phyloP scores from a whole-genome alignment of 2,888 invertebrate species.

The Melinopterus prodromus region DNA sequence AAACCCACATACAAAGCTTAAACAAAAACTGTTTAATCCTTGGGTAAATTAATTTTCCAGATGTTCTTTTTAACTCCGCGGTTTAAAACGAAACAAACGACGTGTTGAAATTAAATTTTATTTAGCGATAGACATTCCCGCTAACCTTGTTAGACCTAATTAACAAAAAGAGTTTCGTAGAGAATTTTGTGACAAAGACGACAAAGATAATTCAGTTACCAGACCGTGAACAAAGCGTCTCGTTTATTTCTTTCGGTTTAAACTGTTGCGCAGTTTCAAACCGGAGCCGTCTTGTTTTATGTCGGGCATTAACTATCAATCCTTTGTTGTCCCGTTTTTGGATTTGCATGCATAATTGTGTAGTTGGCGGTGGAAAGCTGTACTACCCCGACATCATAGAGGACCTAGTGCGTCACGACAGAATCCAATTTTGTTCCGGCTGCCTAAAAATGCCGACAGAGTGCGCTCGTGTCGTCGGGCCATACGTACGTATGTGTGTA shows the following conservation, averaged over 20 bases:
- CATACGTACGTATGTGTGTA: conserved; percentile 8
- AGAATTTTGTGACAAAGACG: not conserved
- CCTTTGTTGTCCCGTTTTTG: not conserved
- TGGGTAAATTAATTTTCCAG: too few relatives aligned
- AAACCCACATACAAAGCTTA: too few relatives aligned
- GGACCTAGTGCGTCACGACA: not conserved
- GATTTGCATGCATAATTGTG: not conserved
- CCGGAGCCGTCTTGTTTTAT: not conserved
- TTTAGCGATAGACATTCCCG: not conserved
- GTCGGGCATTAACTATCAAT: not conserved
- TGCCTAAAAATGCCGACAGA: not conserved
- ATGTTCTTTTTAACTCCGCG: too few relatives aligned
- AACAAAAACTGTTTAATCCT: too few relatives aligned
- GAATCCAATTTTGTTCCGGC: not conserved
- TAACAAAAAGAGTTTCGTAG: not conserved
- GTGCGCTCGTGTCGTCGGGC: not conserved
- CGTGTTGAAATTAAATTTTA: not conserved
- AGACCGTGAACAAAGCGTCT: not conserved
- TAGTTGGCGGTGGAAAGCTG: not conserved
- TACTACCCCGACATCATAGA: not conserved
- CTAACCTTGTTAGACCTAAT: not conserved
- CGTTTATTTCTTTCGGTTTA: not conserved
- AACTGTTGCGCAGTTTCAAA: not conserved
- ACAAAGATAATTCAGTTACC: not conserved
- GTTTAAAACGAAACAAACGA: not conserved